Conservation (phyloP, 2,797 vertebrate genomes). For the Helicolenus hilgendorfi region DNA sequence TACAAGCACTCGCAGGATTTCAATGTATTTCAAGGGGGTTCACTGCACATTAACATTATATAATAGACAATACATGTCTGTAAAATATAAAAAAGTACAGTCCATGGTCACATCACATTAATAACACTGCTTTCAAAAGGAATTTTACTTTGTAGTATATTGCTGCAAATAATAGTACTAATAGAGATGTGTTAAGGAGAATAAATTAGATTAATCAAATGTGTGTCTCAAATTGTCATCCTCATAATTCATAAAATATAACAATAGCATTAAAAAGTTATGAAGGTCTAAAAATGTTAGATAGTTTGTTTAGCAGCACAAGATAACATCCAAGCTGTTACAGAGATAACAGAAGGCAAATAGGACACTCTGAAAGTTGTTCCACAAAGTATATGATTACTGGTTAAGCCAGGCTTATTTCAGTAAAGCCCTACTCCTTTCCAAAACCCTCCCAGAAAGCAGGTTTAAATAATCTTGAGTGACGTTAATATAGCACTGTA, state of each 20-base stretch:
- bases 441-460: neutral
- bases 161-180: neutral
- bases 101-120: neutral
- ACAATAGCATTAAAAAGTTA: too few species aligned
- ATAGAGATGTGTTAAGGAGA: neutral
- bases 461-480: too few species aligned
- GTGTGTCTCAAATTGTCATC: too few species aligned
- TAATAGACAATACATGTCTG: neutral
- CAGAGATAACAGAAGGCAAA: neutral
- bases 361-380: neutral
- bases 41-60: neutral
- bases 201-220: neutral
- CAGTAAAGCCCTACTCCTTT: neutral
- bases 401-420: neutral
- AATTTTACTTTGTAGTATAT: neutral
- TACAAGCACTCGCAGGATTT: neutral
- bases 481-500: neutral
- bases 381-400: neutral
- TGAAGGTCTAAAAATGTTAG: too few species aligned
- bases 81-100: neutral
- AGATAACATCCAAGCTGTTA: too few species aligned
- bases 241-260: too few species aligned
- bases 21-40: neutral
- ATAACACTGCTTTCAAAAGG: neutral
- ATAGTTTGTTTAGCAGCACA: too few species aligned